Conservation (phyloP, 2,113 vertebrate species). For the Bagarius yarrelli region DNA sequence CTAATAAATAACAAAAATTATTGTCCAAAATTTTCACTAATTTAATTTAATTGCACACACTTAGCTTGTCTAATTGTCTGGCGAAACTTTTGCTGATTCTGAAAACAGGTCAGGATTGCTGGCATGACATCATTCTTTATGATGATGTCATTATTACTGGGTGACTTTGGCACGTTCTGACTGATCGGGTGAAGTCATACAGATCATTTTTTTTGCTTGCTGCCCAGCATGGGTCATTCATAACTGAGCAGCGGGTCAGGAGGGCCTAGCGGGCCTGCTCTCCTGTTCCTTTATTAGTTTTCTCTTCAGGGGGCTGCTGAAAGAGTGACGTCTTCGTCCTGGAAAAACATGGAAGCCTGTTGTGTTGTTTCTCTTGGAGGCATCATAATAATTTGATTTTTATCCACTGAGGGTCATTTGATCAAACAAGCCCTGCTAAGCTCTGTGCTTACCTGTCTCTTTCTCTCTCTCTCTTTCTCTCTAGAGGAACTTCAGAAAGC, state of each 20-base stretch:
- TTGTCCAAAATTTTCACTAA: not conserved
- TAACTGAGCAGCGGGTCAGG: conserved; percentile 38
- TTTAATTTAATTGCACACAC: not conserved
- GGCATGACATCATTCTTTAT: conserved; percentile 58
- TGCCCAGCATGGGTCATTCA: conserved; percentile 46
- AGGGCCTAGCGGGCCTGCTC: conserved; percentile 19
- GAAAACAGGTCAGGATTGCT: conserved; percentile 51
- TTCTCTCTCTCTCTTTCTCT: not conserved
- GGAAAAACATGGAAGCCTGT: conserved; percentile 25
- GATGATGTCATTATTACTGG: conserved; percentile 60
- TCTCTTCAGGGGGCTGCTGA: conserved; percentile 37
- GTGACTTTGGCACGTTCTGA: conserved; percentile 57
- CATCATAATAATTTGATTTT: conserved; percentile 57
- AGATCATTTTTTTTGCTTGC: conserved; percentile 29
- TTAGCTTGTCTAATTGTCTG: not conserved
- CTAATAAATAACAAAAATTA: conserved; percentile 12
- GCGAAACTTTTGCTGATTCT: conserved; percentile 37
- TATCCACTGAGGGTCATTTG: conserved; percentile 52
- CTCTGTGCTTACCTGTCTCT: conserved; percentile 15
- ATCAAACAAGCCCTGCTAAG: conserved; percentile 39
- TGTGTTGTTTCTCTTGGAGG: conserved; percentile 44
- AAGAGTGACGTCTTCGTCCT: conserved; percentile 44
- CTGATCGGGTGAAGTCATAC: conserved; percentile 51
- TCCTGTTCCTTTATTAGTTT: conserved; percentile 37
- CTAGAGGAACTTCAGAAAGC: conserved; percentile 43